Base-by-base conservation (phyloP, 2,797 vertebrate species). In the Danio choprae region DNA sequence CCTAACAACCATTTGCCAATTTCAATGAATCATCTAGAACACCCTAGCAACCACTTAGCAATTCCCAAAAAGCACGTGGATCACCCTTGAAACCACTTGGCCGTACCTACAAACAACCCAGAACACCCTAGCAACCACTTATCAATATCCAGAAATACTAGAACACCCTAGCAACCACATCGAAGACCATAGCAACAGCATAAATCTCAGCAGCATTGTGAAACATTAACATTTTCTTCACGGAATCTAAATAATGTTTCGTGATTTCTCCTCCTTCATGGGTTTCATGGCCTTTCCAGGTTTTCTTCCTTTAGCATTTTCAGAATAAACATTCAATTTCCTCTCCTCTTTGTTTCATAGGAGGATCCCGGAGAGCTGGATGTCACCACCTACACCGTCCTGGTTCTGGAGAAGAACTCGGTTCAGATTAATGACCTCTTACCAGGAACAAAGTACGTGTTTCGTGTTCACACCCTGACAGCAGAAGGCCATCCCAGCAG, bases 331-430 rank as follows among this genome's bases (percentile, higher is more conserved):
- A 12, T 65, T 58, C 6, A 20, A 18, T 68, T 68, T 56, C 79
- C 55, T 69, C 16, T 41, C 18, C 38, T 70, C 12, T 48, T 18
- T 29, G 80, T 58, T 74, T 63, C 0, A 10, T 82, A 94, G 93
- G 90, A 94, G 50, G 90, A 85, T 9, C 89, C 90, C 0, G 68
- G 84, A 0, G 91, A 94, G 74, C 88, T 92, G 0, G 97, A 97
- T 0, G 92, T 96, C 83, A 97, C 97, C 91, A 97, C 94, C 81
- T 99, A 97, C 90, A 98, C 94, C 0, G 98, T 98, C 69, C 90
- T 96, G 78, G 93, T 96, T 83, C 93, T 96, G 0, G 96, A 98
- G 62, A 96, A 93, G 84, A 95, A 90, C 87, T 94, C 92, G 0
- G 95, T 96, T 75, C 95, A 94, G 74, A 93, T 99, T 69, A 89